Evolutionary conservation across 1,140 invertebrate genomes (phyloP).

Genomic region (Nautilus pompilius): DNA sequence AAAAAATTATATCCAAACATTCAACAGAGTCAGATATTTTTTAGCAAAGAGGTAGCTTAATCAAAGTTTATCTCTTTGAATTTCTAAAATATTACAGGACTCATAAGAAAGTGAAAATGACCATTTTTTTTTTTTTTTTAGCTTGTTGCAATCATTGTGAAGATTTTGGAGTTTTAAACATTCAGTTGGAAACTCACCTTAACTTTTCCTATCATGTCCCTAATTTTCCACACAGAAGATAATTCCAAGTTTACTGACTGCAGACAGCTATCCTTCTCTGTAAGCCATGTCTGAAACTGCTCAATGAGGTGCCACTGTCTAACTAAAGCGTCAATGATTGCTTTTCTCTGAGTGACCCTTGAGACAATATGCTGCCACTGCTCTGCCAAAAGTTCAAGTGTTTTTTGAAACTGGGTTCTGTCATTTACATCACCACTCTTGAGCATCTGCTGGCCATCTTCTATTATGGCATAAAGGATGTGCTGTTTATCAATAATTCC

Average conservation of each 20-base stretch:
- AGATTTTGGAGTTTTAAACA: too few species aligned
- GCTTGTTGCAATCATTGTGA: too few species aligned
- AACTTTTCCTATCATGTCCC: conserved; percentile 35
- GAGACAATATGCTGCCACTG: conserved; percentile 82
- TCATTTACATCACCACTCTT: conserved; percentile 40
- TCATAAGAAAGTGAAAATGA: too few species aligned
- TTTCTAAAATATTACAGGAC: too few species aligned
- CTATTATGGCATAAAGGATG: conserved; percentile 47
- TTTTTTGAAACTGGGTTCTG: conserved; percentile 52
- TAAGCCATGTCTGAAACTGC: conserved; percentile 75
- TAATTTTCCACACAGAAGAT: conserved; percentile 36
- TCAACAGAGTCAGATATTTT: too few species aligned
- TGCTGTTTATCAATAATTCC: conserved; percentile 47
- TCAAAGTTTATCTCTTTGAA: too few species aligned
- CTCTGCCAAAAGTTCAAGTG: conserved; percentile 76
- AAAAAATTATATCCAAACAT: too few species aligned
- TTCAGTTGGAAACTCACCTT: too few species aligned
- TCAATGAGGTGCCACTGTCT: conserved; percentile 77
- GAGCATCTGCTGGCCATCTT: conserved; percentile 47
- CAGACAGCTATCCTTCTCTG: conserved; percentile 71
- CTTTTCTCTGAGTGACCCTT: conserved; percentile 75
- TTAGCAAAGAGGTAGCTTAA: too few species aligned
- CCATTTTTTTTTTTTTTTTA: too few species aligned
- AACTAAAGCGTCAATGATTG: conserved; percentile 67
- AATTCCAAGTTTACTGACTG: conserved; percentile 56